Evolutionary conservation across 2,888 invertebrate genomes (phyloP).

Genomic region (Netelia virgata): DNA sequence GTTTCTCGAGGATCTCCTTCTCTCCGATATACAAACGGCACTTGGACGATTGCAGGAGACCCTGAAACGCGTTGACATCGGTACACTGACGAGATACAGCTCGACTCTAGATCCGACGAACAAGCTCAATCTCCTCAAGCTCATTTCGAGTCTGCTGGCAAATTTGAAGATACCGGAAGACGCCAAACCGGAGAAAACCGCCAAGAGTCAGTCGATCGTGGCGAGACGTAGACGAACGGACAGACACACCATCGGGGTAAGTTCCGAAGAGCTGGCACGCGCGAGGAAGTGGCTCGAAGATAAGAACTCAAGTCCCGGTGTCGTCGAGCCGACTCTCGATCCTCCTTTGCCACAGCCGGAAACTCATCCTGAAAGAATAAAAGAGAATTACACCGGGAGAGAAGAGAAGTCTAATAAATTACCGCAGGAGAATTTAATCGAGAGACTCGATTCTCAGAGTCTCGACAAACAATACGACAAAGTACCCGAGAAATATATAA

Average conservation of each 20-base stretch:
- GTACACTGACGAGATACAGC: constrained; percentile 86
- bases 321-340: constrained; percentile 13
- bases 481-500: constrained; percentile 79
- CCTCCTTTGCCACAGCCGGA: constrained; percentile 7
- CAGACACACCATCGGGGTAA: constrained; percentile 94
- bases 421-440: constrained; percentile 18
- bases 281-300: constrained; percentile 92
- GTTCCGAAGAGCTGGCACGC: constrained; percentile 92
- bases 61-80: constrained; percentile 86
- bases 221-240: constrained; percentile 87
- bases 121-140: constrained; percentile 88
- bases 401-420: constrained; percentile 23
- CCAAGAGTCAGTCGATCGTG: constrained; percentile 72
- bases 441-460: constrained; percentile 35
- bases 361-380: constrained; percentile 4
- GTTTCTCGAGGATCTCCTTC: constrained; percentile 87
- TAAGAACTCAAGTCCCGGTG: constrained; percentile 74
- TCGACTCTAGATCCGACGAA: constrained; percentile 85
- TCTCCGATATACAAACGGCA: constrained; percentile 92
- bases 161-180: constrained; percentile 83
- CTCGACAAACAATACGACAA: constrained; percentile 65
- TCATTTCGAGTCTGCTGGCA: constrained; percentile 90
- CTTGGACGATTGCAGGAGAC: constrained; percentile 91
- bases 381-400: not conserved
- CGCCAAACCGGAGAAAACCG: constrained; percentile 80